Percentiles rank a stretch among this genome's conserved stretches.
Evolutionary conservation across 1,140 invertebrate genomes (phyloP).

Genomic region (Camponotus floridanus): DNA sequence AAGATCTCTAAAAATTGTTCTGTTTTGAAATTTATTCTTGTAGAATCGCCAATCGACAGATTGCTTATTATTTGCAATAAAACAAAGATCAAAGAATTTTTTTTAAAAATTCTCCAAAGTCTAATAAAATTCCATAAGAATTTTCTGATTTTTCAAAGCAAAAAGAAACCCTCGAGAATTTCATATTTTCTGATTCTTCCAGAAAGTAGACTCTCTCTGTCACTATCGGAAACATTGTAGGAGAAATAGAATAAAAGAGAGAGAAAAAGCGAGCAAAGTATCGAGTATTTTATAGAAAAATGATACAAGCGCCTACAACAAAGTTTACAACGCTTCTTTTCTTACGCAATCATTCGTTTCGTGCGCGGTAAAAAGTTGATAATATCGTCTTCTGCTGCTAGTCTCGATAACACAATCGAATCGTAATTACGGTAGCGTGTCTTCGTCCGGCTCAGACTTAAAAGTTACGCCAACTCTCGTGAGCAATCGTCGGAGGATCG

Average conservation of each 20-base stretch:
- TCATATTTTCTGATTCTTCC: no score
- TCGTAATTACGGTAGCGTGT: slow-evolving; percentile 65
- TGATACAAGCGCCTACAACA: slow-evolving; percentile 1
- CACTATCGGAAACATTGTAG: neutral
- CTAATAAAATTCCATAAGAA: no score
- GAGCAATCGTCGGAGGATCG: slow-evolving; percentile 50
- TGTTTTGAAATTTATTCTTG: no score
- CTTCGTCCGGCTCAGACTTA: slow-evolving; percentile 53
- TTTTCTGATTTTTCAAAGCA: no score
- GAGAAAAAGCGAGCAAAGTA: neutral
- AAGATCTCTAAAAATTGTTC: no score
- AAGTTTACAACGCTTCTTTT: neutral
- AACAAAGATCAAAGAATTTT: no score
- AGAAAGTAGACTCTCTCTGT: neutral
- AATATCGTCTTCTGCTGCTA: slow-evolving; percentile 5
- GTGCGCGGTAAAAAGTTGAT: neutral
- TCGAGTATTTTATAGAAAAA: neutral
- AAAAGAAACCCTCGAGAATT: no score
- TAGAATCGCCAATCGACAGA: no score
- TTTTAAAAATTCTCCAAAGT: no score
- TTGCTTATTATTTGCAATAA: no score
- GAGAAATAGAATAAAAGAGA: no score
- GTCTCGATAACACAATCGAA: slow-evolving; percentile 55
- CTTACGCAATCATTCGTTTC: slow-evolving; percentile 3
- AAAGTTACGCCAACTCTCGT: slow-evolving; percentile 68